Evolutionary conservation across 2,888 invertebrate species (phyloP).

Genomic region (Epistrophe grossulariae): DNA sequence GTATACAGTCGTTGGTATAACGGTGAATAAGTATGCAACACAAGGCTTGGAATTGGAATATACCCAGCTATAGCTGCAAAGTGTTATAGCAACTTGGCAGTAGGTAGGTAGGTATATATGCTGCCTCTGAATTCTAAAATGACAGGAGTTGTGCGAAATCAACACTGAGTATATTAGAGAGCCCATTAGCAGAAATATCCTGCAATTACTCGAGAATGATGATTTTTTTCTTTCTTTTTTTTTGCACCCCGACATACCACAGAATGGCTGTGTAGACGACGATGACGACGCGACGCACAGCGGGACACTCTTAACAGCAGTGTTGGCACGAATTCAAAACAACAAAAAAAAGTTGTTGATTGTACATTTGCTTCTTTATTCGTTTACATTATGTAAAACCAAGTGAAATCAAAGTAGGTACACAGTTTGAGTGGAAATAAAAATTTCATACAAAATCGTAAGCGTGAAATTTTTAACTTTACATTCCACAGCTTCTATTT

Average conservation of each 20-base stretch:
- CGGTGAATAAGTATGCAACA: constrained; percentile 20
- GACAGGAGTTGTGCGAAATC: constrained; percentile 73
- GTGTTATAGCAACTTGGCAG: constrained; percentile 29
- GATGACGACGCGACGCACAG: not conserved
- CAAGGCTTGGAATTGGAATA: constrained; percentile 23
- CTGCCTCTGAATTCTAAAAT: constrained; percentile 47
- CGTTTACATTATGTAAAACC: no score
- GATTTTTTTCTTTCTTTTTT: constrained; percentile 33
- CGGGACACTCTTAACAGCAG: not conserved
- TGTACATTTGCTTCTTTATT: no score
- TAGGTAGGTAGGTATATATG: not conserved
- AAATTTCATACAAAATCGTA: no score
- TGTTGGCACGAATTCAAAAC: not conserved
- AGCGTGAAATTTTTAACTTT: no score
- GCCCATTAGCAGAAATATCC: constrained; percentile 75
- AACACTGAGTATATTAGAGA: constrained; percentile 71
- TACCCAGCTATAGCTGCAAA: not conserved
- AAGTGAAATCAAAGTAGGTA: no score
- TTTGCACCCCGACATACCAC: constrained; percentile 8
- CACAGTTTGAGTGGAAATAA: no score
- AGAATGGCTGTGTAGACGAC: not conserved
- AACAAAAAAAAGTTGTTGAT: not conserved
- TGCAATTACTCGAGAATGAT: constrained; percentile 67
- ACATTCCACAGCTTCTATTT: no score
- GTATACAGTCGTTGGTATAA: constrained; percentile 13